Conservation (phyloP, 2,888 invertebrate genomes). For the Caenorhabditis sulstoni region DNA sequence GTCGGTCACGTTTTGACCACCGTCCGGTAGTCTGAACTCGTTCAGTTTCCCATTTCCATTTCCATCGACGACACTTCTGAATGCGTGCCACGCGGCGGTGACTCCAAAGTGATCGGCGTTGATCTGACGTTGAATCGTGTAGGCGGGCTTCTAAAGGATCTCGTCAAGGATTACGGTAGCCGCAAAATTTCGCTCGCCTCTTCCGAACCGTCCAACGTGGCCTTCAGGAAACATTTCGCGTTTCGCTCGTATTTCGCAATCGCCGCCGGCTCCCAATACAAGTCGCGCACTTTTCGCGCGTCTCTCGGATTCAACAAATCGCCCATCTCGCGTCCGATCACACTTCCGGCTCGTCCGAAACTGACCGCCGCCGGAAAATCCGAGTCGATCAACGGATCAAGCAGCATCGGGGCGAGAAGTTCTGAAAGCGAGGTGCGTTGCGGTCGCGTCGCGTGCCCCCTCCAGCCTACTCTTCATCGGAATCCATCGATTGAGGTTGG, state of each 20-base stretch:
- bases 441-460: too few species aligned
- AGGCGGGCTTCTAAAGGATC: conserved; percentile 1
- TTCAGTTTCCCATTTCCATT: too few species aligned
- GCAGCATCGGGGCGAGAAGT: conserved; percentile 7
- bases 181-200: neutral
- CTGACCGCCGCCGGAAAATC: conserved; percentile 8
- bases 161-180: neutral
- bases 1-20: neutral
- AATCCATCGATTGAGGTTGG: too few species aligned
- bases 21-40: neutral
- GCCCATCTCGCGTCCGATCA: conserved; percentile 14
- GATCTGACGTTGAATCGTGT: neutral
- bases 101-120: conserved; percentile 16
- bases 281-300: neutral
- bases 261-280: too few species aligned
- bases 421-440: conserved; percentile 4
- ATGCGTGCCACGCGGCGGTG: conserved; percentile 5
- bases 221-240: neutral
- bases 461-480: too few species aligned
- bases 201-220: neutral
- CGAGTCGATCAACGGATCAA: conserved; percentile 8
- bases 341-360: conserved; percentile 11
- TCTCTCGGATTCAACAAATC: neutral
- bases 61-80: neutral
- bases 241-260: neutral